phyloP scores from a whole-genome alignment of 1,140 invertebrate genomes.

The Platorchestia sp. region DNA sequence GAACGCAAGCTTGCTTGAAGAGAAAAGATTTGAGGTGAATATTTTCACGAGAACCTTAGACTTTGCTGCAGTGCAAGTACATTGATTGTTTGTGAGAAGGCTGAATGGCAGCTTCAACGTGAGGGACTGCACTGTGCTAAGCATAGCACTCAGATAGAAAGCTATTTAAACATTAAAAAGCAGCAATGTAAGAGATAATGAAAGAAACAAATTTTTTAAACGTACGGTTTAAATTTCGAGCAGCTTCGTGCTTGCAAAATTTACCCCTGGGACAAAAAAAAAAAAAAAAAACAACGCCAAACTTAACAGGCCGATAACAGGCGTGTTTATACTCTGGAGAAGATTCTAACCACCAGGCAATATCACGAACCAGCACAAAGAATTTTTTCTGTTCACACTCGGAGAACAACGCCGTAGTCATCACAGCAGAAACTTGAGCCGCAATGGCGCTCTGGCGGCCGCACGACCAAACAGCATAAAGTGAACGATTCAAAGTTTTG shows the following conservation, averaged over 20 bases:
- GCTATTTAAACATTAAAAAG: background rate
- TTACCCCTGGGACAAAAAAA: background rate
- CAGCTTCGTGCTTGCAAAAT: background rate
- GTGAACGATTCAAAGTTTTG: too few relatives aligned
- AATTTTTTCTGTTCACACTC: too few relatives aligned
- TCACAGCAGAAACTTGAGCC: too few relatives aligned
- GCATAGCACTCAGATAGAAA: background rate
- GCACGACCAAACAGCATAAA: too few relatives aligned
- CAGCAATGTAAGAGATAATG: background rate
- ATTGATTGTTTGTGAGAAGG: background rate
- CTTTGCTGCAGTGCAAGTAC: background rate
- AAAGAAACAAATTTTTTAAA: background rate
- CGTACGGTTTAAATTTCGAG: background rate
- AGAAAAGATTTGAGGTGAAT: background rate
- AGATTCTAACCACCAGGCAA: too few relatives aligned
- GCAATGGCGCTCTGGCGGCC: too few relatives aligned
- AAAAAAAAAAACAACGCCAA: too few relatives aligned
- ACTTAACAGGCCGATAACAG: too few relatives aligned
- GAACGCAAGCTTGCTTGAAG: background rate
- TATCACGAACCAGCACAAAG: too few relatives aligned
- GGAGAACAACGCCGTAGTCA: too few relatives aligned
- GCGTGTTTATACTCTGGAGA: too few relatives aligned
- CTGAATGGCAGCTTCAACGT: background rate
- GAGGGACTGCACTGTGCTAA: background rate
- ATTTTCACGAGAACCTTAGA: background rate